Evolutionary conservation across 2,113 vertebrate species (phyloP).

Genomic region (Saguinus midas): DNA sequence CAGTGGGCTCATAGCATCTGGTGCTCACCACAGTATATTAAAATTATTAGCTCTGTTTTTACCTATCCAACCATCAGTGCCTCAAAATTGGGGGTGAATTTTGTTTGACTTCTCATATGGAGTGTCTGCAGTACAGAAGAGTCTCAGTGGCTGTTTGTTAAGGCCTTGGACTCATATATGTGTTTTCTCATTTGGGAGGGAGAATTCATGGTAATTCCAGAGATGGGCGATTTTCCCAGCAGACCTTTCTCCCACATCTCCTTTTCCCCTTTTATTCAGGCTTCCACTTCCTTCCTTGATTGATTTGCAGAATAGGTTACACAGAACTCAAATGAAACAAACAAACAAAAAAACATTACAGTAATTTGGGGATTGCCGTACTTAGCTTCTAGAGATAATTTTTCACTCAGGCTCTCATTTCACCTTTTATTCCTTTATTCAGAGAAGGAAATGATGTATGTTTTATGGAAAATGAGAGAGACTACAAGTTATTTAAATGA

Average conservation of each 20-base stretch:
- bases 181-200: neutral
- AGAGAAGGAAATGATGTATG: neutral
- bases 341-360: neutral
- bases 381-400: constrained; percentile 38
- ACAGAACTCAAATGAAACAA: neutral
- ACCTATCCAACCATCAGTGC: neutral
- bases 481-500: neutral
- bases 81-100: neutral
- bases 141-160: constrained; percentile 3
- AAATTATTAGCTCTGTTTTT: neutral
- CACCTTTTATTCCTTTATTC: neutral
- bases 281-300: neutral
- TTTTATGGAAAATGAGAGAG: neutral
- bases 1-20: neutral
- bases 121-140: neutral
- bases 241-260: neutral
- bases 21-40: neutral
- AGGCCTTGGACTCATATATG: neutral
- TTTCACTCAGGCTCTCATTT: neutral
- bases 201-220: neutral
- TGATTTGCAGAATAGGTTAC: neutral
- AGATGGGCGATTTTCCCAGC: neutral
- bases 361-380: neutral
- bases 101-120: neutral
- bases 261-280: neutral